phyloP scores from a whole-genome alignment of 2,888 invertebrate genomes.

The Caenorhabditis virilis region DNA sequence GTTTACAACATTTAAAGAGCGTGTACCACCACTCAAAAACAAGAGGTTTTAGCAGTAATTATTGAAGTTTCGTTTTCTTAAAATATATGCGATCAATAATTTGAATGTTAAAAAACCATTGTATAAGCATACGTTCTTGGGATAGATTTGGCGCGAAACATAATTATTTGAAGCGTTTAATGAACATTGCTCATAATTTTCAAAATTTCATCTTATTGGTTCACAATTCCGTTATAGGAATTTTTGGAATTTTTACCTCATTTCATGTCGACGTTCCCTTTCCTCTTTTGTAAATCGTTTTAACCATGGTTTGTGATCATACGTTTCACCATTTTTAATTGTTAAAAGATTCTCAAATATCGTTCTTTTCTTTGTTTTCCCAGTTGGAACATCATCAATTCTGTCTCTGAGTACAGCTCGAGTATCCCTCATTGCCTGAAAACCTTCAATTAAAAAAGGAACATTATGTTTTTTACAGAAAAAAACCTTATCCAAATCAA shows the following conservation, averaged over 20 bases:
- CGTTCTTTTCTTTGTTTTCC: constrained; percentile 12
- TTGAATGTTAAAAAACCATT: too few relatives aligned
- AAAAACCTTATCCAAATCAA: constrained; percentile 26
- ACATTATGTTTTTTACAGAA: too few relatives aligned
- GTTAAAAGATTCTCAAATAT: background rate
- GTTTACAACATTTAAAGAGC: too few relatives aligned
- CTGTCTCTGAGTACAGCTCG: constrained; percentile 11
- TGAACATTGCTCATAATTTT: too few relatives aligned
- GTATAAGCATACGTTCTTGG: too few relatives aligned
- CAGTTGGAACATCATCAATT: constrained; percentile 15
- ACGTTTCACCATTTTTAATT: background rate
- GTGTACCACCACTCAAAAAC: too few relatives aligned
- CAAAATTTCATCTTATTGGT: background rate
- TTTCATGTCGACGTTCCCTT: background rate
- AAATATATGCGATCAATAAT: too few relatives aligned
- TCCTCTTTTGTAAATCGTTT: background rate
- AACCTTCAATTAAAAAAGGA: too few relatives aligned
- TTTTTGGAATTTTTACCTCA: background rate
- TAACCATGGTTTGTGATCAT: background rate
- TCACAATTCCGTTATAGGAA: background rate
- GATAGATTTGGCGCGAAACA: too few relatives aligned
- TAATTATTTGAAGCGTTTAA: too few relatives aligned
- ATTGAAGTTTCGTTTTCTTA: too few relatives aligned
- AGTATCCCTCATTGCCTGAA: constrained; percentile 24
- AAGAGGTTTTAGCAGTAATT: too few relatives aligned